Percentiles rank a stretch among this genome's conserved stretches.
Conservation (phyloP, 1,140 invertebrate genomes). For the Kradibia gibbosae region DNA sequence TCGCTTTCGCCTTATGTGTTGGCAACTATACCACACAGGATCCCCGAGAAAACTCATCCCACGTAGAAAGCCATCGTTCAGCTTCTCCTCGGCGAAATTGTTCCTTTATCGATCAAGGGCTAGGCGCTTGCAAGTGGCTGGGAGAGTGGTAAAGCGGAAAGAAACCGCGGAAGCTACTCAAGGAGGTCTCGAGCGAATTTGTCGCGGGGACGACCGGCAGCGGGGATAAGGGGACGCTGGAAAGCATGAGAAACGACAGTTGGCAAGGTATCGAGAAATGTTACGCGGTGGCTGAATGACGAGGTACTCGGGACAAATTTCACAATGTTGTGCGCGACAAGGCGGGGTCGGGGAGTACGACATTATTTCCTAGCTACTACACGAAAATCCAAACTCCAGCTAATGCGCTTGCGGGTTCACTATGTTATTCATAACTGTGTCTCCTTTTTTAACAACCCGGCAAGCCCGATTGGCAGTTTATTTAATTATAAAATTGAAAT, state of each 20-base stretch:
- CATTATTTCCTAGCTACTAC: background rate
- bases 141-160: background rate
- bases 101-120: too few relatives aligned
- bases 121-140: background rate
- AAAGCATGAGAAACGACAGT: background rate
- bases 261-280: background rate
- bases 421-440: too few relatives aligned
- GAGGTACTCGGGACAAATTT: background rate
- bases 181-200: background rate
- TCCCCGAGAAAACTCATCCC: too few relatives aligned
- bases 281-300: background rate
- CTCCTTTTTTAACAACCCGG: too few relatives aligned
- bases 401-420: background rate
- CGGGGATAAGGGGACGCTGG: background rate
- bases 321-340: background rate
- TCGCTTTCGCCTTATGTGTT: too few relatives aligned
- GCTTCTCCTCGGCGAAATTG: too few relatives aligned
- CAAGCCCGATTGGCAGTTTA: too few relatives aligned
- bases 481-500: too few relatives aligned
- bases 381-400: background rate
- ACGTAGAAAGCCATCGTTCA: too few relatives aligned
- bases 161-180: conserved; percentile 7
- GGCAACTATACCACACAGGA: too few relatives aligned
- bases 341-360: background rate
- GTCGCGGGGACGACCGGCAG: background rate